Conservation (phyloP, 2,113 vertebrate genomes). For the Gavia stellata region DNA sequence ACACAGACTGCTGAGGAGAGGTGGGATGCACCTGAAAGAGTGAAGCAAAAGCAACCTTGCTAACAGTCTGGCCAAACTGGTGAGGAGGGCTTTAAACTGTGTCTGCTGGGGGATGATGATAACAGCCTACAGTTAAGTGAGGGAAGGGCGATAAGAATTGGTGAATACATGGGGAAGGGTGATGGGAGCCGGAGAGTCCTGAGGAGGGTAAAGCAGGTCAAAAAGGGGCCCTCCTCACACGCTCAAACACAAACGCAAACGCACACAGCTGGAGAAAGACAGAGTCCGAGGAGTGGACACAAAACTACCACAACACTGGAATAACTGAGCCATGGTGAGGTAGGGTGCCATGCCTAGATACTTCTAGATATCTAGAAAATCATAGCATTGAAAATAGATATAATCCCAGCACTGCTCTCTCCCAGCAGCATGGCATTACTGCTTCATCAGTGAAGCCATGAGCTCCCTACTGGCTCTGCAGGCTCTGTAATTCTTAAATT, state of each 20-base stretch:
- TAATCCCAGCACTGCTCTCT: background rate
- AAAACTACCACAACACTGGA: background rate
- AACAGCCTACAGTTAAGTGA: background rate
- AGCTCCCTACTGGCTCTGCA: background rate
- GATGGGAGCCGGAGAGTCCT: background rate
- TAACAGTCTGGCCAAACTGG: background rate
- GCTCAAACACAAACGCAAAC: fast-evolving
- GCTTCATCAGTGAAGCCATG: background rate
- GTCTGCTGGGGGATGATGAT: background rate
- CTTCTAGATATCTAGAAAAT: background rate
- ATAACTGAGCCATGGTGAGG: background rate
- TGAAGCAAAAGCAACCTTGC: background rate
- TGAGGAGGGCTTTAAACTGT: background rate
- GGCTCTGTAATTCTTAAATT: background rate
- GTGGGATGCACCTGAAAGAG: background rate
- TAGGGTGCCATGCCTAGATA: background rate
- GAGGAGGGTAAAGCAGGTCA: background rate
- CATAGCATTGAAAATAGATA: background rate
- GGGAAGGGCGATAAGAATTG: background rate
- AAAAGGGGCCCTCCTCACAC: background rate
- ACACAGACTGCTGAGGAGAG: background rate
- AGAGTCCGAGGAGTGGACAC: background rate
- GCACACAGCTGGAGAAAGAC: background rate
- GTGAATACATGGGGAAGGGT: background rate
- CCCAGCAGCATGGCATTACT: background rate